Conservation (phyloP, 2,888 invertebrate genomes). For the Zaprionus bogoriensis region DNA sequence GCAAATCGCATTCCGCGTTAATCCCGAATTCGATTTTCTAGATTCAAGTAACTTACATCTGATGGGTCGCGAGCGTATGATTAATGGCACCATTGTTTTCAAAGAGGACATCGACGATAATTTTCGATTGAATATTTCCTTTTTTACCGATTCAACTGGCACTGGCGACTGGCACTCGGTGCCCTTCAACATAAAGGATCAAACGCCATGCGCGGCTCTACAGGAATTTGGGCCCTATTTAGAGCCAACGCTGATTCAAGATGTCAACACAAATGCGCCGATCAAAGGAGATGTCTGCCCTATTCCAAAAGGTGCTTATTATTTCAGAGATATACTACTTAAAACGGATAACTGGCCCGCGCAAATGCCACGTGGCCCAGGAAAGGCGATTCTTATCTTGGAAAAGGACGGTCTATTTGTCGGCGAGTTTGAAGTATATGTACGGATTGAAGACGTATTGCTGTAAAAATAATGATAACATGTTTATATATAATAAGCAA, state of each 20-base stretch:
- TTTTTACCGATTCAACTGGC: neutral
- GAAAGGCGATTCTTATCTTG: neutral
- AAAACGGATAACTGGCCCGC: neutral
- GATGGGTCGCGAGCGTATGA: slow-evolving; percentile 9
- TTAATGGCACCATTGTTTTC: slow-evolving; percentile 1
- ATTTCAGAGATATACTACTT: neutral
- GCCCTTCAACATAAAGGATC: neutral
- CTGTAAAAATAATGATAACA: too few relatives aligned
- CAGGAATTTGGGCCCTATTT: neutral
- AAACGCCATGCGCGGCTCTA: neutral
- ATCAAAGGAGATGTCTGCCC: neutral
- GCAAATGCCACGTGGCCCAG: neutral
- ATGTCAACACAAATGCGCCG: slow-evolving; percentile 1
- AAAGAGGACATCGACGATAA: neutral
- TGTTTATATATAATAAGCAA: too few relatives aligned
- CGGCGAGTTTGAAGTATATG: neutral
- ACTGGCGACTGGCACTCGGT: slow-evolving; percentile 1
- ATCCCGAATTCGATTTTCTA: neutral
- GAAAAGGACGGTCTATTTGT: neutral
- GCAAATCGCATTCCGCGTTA: neutral
- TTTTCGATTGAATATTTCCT: neutral
- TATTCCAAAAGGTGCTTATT: neutral
- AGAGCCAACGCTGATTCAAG: neutral
- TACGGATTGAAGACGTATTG: neutral
- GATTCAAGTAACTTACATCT: neutral